A percentile compares a stretch with the other conserved stretches of the same genome.
Conservation (phyloP, 37 sponge, comb jelly and placozoan species). For the Corticium candelabrum region DNA sequence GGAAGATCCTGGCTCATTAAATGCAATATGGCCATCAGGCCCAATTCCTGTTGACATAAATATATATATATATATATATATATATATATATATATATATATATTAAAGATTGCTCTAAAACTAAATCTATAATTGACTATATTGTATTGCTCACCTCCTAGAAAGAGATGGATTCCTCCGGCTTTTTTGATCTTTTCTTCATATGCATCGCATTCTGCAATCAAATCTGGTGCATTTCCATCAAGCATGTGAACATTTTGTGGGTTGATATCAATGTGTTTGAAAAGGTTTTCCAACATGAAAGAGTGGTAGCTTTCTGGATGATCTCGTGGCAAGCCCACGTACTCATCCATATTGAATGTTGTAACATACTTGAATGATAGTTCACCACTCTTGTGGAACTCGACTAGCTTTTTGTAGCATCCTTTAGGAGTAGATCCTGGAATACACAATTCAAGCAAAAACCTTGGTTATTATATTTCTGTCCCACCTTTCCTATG, state of each 20-base stretch:
- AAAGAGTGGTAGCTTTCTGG: constrained; percentile 91
- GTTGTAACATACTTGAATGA: constrained; percentile 91
- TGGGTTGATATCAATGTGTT: constrained; percentile 93
- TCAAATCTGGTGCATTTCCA: constrained; percentile 72
- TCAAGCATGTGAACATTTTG: constrained; percentile 82
- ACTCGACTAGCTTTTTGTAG: constrained; percentile 85
- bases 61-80: background rate
- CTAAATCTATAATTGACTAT: background rate
- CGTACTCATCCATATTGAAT: constrained; percentile 99
- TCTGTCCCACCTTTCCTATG: too few species aligned
- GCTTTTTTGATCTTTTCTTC: constrained; percentile 62
- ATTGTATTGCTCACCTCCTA: constrained; percentile 53
- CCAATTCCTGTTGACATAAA: constrained; percentile 63
- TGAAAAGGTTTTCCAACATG: constrained; percentile 93
- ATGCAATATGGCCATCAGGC: constrained; percentile 96
- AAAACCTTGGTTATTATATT: too few species aligned
- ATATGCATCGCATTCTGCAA: constrained; percentile 60
- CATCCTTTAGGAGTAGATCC: constrained; percentile 88
- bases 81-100: background rate
- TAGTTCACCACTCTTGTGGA: constrained; percentile 55
- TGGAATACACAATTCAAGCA: background rate
- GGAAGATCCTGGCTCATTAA: constrained; percentile 98
- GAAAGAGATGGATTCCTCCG: constrained; percentile 90
- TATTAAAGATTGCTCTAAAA: background rate
- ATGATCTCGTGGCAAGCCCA: constrained; percentile 74